These are phyloP conservation scores for Pagetopsis macropterus DNA, from an alignment of 2,797 vertebrate genomes.

Conservation along the genomic window DNA sequence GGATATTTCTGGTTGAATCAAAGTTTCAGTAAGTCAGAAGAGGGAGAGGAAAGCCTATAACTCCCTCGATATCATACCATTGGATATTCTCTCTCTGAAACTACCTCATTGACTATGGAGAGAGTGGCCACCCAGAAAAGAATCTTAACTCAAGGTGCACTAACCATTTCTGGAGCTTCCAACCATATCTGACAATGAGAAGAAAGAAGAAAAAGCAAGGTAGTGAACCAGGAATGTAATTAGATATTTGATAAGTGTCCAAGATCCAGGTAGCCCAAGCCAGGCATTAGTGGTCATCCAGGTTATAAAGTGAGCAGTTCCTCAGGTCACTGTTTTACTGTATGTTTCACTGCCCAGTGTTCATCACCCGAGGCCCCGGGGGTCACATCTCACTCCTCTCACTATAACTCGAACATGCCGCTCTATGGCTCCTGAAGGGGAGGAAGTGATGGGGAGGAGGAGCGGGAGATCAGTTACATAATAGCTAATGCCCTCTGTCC, in stretches of 20 bases:
- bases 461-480: constrained; percentile 65
- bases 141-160: neutral
- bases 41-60: too few relatives aligned
- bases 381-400: constrained; percentile 43
- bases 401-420: constrained; percentile 8
- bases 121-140: neutral
- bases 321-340: constrained; percentile 16
- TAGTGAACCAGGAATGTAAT: neutral
- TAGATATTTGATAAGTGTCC: neutral
- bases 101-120: neutral
- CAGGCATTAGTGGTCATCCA: constrained; percentile 18
- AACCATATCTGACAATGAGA: neutral
- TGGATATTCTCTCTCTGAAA: neutral
- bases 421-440: constrained; percentile 36
- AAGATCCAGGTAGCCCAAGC: neutral
- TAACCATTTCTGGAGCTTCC: neutral
- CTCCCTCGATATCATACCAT: too few relatives aligned
- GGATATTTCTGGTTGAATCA: too few relatives aligned
- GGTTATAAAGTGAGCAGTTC: constrained; percentile 24
- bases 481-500: constrained; percentile 65
- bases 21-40: too few relatives aligned
- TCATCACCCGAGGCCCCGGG: constrained; percentile 21
- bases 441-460: constrained; percentile 25
- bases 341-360: constrained; percentile 18
- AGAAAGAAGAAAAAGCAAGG: neutral